phyloP scores from a whole-genome alignment of 2,113 vertebrate species.

The Hypocryptadius cinnamomeus region DNA sequence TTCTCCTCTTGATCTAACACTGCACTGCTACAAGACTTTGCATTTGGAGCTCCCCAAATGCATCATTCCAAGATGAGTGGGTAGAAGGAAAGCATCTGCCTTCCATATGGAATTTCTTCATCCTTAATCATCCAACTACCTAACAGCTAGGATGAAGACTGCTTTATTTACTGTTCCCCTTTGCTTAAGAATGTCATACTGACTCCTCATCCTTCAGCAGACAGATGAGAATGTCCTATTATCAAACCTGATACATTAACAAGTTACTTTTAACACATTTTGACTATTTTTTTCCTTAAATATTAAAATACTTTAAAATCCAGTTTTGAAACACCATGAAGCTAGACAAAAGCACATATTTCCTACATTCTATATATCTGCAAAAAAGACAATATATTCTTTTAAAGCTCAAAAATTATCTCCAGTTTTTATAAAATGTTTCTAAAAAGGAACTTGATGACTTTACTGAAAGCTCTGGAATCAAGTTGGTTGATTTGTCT shows the following conservation, averaged over 20 bases:
- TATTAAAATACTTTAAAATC: not conserved
- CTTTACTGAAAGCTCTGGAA: conserved; percentile 19
- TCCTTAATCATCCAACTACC: not conserved
- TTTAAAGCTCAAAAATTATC: not conserved
- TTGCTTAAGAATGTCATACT: not conserved
- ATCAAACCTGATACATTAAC: not conserved
- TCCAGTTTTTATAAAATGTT: conserved; percentile 1
- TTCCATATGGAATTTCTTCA: conserved; percentile 11
- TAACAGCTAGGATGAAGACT: conserved; percentile 14
- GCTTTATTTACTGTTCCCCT: conserved; percentile 27
- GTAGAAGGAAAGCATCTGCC: conserved; percentile 20
- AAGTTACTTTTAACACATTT: not conserved
- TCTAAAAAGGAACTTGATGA: conserved; percentile 24
- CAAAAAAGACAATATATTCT: not conserved
- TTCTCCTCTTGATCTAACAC: not conserved
- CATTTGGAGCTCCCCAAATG: not conserved
- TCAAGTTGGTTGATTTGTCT: conserved; percentile 6
- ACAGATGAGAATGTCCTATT: not conserved
- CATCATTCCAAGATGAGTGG: not conserved
- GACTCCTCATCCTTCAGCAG: not conserved
- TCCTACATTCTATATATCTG: not conserved
- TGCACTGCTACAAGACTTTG: not conserved
- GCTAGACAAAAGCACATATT: not conserved
- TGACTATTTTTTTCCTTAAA: not conserved
- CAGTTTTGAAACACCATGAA: not conserved